Base-by-base conservation (phyloP, 2,888 invertebrate species). In the Trichopria drosophilae region DNA sequence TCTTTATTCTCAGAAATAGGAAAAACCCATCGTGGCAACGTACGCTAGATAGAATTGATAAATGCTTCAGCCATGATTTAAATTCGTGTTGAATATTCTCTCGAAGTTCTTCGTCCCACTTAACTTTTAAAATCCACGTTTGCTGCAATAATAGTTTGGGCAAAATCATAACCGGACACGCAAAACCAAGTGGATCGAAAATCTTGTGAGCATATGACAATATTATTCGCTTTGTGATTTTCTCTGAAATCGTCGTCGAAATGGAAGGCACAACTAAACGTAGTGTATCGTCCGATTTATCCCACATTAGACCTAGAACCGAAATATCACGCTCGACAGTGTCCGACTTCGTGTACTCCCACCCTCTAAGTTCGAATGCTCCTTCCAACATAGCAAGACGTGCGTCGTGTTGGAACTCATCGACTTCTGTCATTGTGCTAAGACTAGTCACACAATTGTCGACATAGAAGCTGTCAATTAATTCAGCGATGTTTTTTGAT, bases 131-230 rank as follows among this genome's bases (percentile, higher is more conserved):
- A 5, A 32, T 10, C 29, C 36, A 43, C 5, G 20, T 9, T 18
- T 36, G 26, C 12, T 39, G 37, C 19, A 45, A 26, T 32, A 50
- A 26, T 4, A 26, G 2, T 15, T 39, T 43, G 10, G 37, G 36
- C 6, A 16, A 42, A 29, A 46, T 23, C 13, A 23, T 15, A 6
- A 50, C 41, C 6, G 43, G 50, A 12, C 23, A 7, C 12, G 16
- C 24, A n/a, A 50, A 42, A 10, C 50, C 54, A 1, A 54, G 12
- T 10, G 54, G 46, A 29, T 50, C 46, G 26, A 40, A 54, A 23
- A 45, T 18, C 3, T 19, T 39, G 13, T 50, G 16, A 31, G 34
- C 29, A 10, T 10, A n/a, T 3, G 53, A 39, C 13, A 53, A 32
- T 19, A 41, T 32, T 5, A 4, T 9, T 23, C 46, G 45, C 23